A percentile compares a stretch with the other conserved stretches of the same genome.
These are phyloP conservation scores for Hydrolagus colliei DNA, from an alignment of 2,797 vertebrate species.

Conservation along the genomic window DNA sequence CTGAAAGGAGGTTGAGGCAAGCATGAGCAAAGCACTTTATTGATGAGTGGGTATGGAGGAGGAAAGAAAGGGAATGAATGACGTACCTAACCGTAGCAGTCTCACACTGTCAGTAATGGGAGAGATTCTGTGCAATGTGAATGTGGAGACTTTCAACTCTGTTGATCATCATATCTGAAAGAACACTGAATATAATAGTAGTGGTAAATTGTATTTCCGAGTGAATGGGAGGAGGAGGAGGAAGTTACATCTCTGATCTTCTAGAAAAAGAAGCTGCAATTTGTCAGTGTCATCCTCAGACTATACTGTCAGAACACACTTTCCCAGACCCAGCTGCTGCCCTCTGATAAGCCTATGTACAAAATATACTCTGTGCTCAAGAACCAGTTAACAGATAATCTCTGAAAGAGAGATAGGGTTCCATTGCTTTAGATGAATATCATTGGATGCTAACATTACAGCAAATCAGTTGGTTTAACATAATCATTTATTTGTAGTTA, in stretches of 20 bases:
- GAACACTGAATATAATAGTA: background rate
- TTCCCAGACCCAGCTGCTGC: conserved; percentile 6
- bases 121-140: background rate
- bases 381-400: background rate
- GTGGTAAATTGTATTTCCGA: background rate
- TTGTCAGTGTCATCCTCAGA: background rate
- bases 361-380: background rate
- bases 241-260: background rate
- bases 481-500: no score
- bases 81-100: background rate
- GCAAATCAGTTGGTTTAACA: no score
- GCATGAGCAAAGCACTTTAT: background rate
- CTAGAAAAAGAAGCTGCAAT: background rate
- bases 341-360: background rate
- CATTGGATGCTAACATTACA: no score
- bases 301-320: background rate
- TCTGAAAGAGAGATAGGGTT: background rate
- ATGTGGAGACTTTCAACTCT: background rate
- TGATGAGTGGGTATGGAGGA: background rate
- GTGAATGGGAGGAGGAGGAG: background rate
- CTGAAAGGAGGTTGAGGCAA: background rate
- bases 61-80: background rate
- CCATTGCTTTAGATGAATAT: no score
- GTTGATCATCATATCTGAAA: background rate
- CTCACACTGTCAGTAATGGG: background rate